Conservation (phyloP, 2,113 vertebrate species). For the Chelonoidis abingdonii region DNA sequence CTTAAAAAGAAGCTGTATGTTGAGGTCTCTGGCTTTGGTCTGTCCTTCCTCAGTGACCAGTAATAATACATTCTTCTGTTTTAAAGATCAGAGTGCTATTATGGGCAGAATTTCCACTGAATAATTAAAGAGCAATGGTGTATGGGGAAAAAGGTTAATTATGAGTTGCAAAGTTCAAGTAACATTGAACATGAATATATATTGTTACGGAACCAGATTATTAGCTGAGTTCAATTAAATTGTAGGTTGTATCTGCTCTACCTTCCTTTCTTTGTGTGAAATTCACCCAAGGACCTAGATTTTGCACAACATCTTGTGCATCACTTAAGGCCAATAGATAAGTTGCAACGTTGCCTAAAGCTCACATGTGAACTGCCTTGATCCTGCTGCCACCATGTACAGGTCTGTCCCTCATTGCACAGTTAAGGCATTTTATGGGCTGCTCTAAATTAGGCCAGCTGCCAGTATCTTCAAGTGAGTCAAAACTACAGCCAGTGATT, state of each 20-base stretch:
- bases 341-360: background rate
- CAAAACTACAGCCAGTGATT: too few relatives aligned
- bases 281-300: constrained; percentile 28
- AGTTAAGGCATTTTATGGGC: background rate
- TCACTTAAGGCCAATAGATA: background rate
- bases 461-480: too few relatives aligned
- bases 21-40: background rate
- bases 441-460: background rate
- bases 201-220: background rate
- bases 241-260: constrained; percentile 30
- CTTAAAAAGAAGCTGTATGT: background rate
- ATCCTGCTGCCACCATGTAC: background rate
- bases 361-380: background rate
- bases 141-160: background rate
- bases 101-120: background rate
- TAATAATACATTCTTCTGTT: background rate
- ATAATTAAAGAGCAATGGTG: background rate
- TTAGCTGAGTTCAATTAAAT: constrained; percentile 40
- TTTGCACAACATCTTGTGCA: constrained; percentile 2
- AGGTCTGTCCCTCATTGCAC: background rate
- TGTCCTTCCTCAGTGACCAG: background rate
- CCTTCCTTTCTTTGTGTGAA: constrained; percentile 18
- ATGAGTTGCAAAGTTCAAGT: background rate
- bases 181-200: background rate
- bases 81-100: background rate